A percentile compares a stretch with the other conserved stretches of the same genome.
Evolutionary conservation across 2,888 invertebrate genomes (phyloP).

Genomic region (Lasioglossum leucozonium): DNA sequence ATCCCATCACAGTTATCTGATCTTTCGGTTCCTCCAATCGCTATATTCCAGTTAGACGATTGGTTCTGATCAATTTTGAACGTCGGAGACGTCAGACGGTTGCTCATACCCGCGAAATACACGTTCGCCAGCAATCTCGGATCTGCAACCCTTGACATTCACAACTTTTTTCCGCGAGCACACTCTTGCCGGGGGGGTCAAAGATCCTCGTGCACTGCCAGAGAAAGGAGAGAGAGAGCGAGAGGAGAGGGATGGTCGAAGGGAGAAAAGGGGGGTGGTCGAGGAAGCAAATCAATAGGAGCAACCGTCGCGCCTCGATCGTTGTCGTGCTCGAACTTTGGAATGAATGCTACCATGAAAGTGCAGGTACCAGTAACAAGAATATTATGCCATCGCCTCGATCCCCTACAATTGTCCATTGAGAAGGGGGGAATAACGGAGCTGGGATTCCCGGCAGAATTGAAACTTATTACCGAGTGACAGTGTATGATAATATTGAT

Average conservation of each 20-base stretch:
- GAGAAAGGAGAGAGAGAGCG: not conserved
- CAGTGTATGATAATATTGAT: slow-evolving; percentile 7
- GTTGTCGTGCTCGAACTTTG: slow-evolving; percentile 67
- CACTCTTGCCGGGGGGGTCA: slow-evolving; percentile 30
- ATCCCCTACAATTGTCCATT: not conserved
- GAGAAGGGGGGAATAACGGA: not conserved
- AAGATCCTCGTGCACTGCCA: slow-evolving; percentile 44
- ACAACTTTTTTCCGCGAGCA: slow-evolving; percentile 23
- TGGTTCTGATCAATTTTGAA: not conserved
- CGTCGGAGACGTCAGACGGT: not conserved
- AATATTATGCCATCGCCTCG: not conserved
- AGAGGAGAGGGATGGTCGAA: slow-evolving; percentile 59
- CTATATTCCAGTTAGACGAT: not conserved
- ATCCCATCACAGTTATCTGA: not conserved
- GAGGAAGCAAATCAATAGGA: slow-evolving; percentile 74
- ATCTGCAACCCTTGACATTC: slow-evolving; percentile 56
- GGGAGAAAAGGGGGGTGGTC: not conserved
- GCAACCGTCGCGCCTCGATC: slow-evolving; percentile 70
- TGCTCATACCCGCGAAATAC: slow-evolving; percentile 5
- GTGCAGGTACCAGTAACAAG: not conserved
- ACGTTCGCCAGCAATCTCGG: slow-evolving; percentile 29
- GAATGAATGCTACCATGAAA: slow-evolving; percentile 61
- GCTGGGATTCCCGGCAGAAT: not conserved
- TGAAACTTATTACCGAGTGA: slow-evolving; percentile 15
- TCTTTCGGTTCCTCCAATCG: not conserved